Evolutionary conservation across 1,140 invertebrate genomes (phyloP).

Genomic region (Dendrolimus punctatus): DNA sequence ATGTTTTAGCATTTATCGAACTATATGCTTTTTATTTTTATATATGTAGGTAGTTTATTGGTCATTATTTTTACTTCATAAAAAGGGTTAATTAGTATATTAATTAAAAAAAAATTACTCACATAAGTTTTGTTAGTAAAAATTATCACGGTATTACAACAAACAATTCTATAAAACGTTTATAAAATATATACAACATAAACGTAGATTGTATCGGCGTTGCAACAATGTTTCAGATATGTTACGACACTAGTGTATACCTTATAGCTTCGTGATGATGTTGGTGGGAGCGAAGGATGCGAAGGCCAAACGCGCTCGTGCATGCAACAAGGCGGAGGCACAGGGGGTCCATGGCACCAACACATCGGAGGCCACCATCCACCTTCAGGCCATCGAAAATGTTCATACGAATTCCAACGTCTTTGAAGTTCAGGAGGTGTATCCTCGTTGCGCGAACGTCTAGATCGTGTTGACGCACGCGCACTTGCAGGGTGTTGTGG

Average conservation of each 20-base stretch:
- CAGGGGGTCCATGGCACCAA: conserved; percentile 58
- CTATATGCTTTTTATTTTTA: too few species aligned
- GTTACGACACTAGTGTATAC: conserved; percentile 24
- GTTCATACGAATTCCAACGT: conserved; percentile 67
- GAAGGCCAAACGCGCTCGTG: conserved; percentile 58
- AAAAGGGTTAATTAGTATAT: too few species aligned
- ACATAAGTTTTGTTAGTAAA: too few species aligned
- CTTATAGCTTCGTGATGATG: conserved; percentile 44
- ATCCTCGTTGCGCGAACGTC: conserved; percentile 43
- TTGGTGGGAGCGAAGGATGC: conserved; percentile 48
- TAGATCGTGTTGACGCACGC: conserved; percentile 53
- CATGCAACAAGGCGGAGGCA: conserved; percentile 55
- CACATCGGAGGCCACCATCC: conserved; percentile 77
- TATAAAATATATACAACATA: too few species aligned
- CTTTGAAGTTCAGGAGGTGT: conserved; percentile 55
- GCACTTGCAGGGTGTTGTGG: conserved; percentile 58
- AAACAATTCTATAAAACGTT: too few species aligned
- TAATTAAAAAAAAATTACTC: too few species aligned
- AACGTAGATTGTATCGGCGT: neutral
- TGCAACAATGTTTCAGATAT: neutral
- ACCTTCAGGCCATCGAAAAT: conserved; percentile 61
- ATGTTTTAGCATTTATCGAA: too few species aligned
- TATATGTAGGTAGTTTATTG: too few species aligned
- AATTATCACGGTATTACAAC: too few species aligned
- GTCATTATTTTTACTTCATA: too few species aligned